Base-by-base conservation (phyloP, 2,797 vertebrate genomes). In the Anomalospiza imberbis region DNA sequence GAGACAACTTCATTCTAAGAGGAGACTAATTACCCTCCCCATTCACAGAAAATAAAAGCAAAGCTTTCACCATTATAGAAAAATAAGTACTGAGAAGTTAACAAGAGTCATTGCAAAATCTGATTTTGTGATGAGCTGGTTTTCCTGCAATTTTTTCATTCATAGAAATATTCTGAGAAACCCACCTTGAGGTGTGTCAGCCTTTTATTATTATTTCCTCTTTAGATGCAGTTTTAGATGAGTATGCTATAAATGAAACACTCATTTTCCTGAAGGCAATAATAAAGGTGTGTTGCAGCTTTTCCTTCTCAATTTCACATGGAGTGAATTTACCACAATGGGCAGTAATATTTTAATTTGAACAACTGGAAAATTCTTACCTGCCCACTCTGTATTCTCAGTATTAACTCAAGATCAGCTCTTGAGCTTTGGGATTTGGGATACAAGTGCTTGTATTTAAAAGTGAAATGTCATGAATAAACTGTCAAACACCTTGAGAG, bases 131-230 rank as follows among this genome's bases (percentile, higher is more conserved):
- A 77, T 85, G 58, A 94, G 31, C 22, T 89, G 75, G 68, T 93
- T 73, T 68, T 85, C 60, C 91, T 83, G 47, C 45, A 76, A 9
- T 48, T 86, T 75, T 91, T 88, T 77, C 13, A 84, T 83, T 81
- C 65, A 91, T 12, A 78, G 40, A 88, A 89, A 83, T 71, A 93
- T 88, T 88, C 60, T 90, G 74, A 86, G 76, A 93, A 93, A 85
- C 71, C 45, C 40, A 86, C 48, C 40, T 51, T 74, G 51, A 86
- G 31, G n/a, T 77, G 29, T 44, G 38, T 61, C 68, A 29, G 40
- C 13, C 63, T 66, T 38, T 74, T 53, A 44, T 57, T 48, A 60
- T 47, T 48, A 71, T 89, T 90, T 88, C 51, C 72, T 86, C 62
- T 73, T 73, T 32, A 80, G 76, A 57, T 88, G 70, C 40, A 72